These are phyloP conservation scores for Noctua janthe DNA, from an alignment of 2,888 invertebrate species.

Conservation along the genomic window DNA sequence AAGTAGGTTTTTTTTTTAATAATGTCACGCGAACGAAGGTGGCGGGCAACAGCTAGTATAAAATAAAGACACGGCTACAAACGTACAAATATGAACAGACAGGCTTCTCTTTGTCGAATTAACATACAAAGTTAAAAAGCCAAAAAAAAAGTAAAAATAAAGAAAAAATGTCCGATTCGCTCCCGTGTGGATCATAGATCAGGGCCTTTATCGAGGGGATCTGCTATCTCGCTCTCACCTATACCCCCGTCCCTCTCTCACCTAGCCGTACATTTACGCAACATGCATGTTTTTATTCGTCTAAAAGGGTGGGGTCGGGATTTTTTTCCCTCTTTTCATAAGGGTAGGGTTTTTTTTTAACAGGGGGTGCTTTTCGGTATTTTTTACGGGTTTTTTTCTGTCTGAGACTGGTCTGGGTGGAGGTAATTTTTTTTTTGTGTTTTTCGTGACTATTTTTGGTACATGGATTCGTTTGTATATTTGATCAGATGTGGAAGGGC, in stretches of 20 bases:
- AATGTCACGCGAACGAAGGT: too few species aligned
- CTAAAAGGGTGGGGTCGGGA: constrained; percentile 39
- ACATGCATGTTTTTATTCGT: constrained; percentile 21
- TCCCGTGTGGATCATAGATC: constrained; percentile 54
- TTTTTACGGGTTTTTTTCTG: constrained; percentile 31
- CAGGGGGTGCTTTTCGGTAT: constrained; percentile 13
- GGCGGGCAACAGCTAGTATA: too few species aligned
- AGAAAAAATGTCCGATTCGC: constrained; percentile 39
- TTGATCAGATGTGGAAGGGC: too few species aligned
- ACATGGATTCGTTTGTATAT: constrained; percentile 25
- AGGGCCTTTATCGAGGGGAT: constrained; percentile 66
- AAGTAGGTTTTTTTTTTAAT: too few species aligned
- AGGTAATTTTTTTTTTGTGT: not conserved
- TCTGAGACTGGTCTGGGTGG: constrained; percentile 7
- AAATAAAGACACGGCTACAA: not conserved
- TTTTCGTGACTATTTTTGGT: not conserved
- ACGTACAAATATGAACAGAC: not conserved
- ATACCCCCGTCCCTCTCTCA: constrained; percentile 60
- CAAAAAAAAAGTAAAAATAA: not conserved
- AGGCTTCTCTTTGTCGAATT: constrained; percentile 9
- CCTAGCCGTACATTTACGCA: constrained; percentile 66
- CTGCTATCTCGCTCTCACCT: constrained; percentile 63
- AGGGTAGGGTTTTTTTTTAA: constrained; percentile 43
- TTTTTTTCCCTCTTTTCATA: constrained; percentile 40
- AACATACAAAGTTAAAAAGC: constrained; percentile 14